These are phyloP conservation scores for Hestina assimilis DNA, from an alignment of 1,140 invertebrate genomes.

Conservation along the genomic window DNA sequence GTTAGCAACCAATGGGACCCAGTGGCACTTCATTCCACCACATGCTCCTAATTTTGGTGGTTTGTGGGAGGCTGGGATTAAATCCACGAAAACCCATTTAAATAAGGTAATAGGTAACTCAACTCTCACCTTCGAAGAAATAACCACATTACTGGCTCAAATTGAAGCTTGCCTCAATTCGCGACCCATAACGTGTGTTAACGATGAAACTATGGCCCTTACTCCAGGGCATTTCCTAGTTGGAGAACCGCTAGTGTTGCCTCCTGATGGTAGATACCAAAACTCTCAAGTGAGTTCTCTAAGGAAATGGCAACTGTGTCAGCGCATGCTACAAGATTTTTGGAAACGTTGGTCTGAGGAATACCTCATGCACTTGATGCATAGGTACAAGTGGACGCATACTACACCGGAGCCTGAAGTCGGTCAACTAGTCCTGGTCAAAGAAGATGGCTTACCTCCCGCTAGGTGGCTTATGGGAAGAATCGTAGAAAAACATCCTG, in stretches of 20 bases:
- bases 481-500: neutral
- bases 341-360: neutral
- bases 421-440: neutral
- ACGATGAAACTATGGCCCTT: neutral
- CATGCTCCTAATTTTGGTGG: constrained; percentile 48
- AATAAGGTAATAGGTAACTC: constrained; percentile 1
- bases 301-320: neutral
- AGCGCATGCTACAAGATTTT: neutral
- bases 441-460: neutral
- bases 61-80: constrained; percentile 38
- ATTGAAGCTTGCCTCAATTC: constrained; percentile 50
- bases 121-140: constrained; percentile 15
- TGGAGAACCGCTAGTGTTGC: neutral
- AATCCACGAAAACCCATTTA: constrained; percentile 40
- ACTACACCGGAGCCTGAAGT: neutral
- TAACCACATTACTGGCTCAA: constrained; percentile 19
- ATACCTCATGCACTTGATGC: neutral
- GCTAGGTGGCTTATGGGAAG: neutral
- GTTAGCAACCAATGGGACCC: too few species aligned
- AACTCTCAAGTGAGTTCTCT: neutral
- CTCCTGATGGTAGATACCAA: neutral
- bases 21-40: constrained; percentile 10
- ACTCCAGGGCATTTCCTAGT: neutral
- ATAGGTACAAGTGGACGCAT: neutral
- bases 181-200: constrained; percentile 3